phyloP scores from a whole-genome alignment of 2,113 vertebrate species.

The Plectropomus leopardus region DNA sequence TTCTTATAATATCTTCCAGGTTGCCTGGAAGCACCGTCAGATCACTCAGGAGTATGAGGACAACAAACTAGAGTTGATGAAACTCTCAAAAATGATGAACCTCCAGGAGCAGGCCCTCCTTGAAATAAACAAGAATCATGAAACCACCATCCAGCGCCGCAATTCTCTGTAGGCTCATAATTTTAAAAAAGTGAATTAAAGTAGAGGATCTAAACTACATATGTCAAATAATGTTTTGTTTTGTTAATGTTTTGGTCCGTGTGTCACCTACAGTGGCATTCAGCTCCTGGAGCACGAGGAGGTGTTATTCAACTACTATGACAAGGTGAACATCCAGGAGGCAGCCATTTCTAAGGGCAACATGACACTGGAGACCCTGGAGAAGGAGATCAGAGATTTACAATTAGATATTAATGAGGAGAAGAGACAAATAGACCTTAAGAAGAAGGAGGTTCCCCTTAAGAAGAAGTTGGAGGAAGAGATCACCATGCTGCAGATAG shows the following conservation, averaged over 20 bases:
- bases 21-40: slow-evolving; percentile 73
- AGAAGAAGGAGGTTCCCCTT: slow-evolving; percentile 77
- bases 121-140: slow-evolving; percentile 82
- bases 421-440: slow-evolving; percentile 84
- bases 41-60: slow-evolving; percentile 86
- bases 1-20: slow-evolving; percentile 44
- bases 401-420: slow-evolving; percentile 87
- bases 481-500: slow-evolving; percentile 84
- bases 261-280: slow-evolving; percentile 82
- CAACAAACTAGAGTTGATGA: slow-evolving; percentile 81
- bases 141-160: slow-evolving; percentile 83
- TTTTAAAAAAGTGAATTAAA: not conserved
- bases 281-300: slow-evolving; percentile 91
- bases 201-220: not conserved
- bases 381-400: slow-evolving; percentile 89
- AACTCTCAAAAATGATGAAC: slow-evolving; percentile 82
- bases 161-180: slow-evolving; percentile 83
- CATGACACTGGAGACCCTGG: slow-evolving; percentile 84
- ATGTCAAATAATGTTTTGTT: not conserved
- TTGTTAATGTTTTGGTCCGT: not conserved
- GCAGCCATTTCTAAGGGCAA: slow-evolving; percentile 84
- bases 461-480: slow-evolving; percentile 85
- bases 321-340: slow-evolving; percentile 89
- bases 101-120: slow-evolving; percentile 84
- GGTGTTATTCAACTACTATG: slow-evolving; percentile 88